Evolutionary conservation across 2,797 vertebrate genomes (phyloP), one percentile per base, ranked within the genome.

Genomic region (Erethizon dorsatum): DNA sequence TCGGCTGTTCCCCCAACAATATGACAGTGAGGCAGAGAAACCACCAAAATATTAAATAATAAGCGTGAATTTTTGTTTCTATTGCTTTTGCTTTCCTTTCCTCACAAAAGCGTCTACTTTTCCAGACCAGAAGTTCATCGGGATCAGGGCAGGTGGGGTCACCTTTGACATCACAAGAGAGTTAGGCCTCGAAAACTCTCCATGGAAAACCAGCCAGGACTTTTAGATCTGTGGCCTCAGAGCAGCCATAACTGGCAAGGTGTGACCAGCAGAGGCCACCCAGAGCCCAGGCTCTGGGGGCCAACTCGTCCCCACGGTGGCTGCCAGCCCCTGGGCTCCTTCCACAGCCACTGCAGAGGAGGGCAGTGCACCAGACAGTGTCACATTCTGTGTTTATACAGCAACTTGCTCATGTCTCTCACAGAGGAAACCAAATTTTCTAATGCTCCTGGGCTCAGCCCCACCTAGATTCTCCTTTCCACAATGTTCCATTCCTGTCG

Each of bases 121-220:
- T 86, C 93, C 18, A 77, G 67, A 88, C 90, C 52, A 57, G 50
- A 83, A 88, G 93, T 84, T 89, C 96, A n/a, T 89, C 84, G 87
- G 80, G 95, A 78, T 86, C 20, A 41, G 97, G 94, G 94, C 57
- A 90, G 83, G 77, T 93, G 93, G 98, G 98, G 96, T 98, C 97
- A 88, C 52, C 45, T 83, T 67, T 56, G 90, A 87, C 87, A 87
- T 95, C 77, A 98, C 88, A 96, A 97, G 95, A 41, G 87, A 87
- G 90, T 96, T 97, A 97, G 98, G 97, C 94, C 97, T 96, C 96
- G 85, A 92, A 95, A 98, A 97, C 97, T 98, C 97, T 97, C 94
- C 88, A 4, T 20, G 7, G 18, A 12, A 98, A 97, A 22, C 97
- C 41, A 79, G 63, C n/a, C 37, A 8, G 95, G 98, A 96, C 97